A percentile compares a stretch with the other conserved stretches of the same genome.
Evolutionary conservation across 1,140 invertebrate species (phyloP).

Genomic region (Chelonus insularis): DNA sequence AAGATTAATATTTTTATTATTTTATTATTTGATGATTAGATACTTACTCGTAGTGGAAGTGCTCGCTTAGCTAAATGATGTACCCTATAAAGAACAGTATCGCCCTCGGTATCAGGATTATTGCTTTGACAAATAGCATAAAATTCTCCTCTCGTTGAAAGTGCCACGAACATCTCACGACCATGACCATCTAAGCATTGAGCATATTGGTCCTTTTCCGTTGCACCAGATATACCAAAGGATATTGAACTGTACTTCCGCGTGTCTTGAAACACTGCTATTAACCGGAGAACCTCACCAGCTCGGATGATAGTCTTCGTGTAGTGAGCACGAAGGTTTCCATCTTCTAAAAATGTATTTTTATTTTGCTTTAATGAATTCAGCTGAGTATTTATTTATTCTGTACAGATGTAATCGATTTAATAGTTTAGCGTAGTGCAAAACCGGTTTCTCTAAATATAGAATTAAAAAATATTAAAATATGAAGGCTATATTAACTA

Average conservation of each 20-base stretch:
- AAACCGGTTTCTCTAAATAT: slow-evolving; percentile 12
- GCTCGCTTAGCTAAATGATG: slow-evolving; percentile 50
- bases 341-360: slow-evolving; percentile 46
- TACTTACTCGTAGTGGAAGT: slow-evolving; percentile 49
- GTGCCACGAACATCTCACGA: slow-evolving; percentile 51
- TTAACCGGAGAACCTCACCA: slow-evolving; percentile 56
- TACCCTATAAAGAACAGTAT: slow-evolving; percentile 54
- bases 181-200: slow-evolving; percentile 57
- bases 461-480: slow-evolving; percentile 4
- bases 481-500: slow-evolving; percentile 34
- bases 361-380: slow-evolving; percentile 8
- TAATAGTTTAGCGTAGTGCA: too few species aligned
- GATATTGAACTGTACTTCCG: slow-evolving; percentile 51
- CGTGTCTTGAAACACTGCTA: slow-evolving; percentile 61
- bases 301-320: slow-evolving; percentile 58
- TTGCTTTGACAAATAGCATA: slow-evolving; percentile 53
- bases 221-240: slow-evolving; percentile 51
- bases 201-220: slow-evolving; percentile 57
- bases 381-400: too few species aligned
- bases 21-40: too few species aligned
- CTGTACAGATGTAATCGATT: not conserved
- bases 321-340: slow-evolving; percentile 57
- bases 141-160: slow-evolving; percentile 54
- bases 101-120: slow-evolving; percentile 43
- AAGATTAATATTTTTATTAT: too few species aligned